Percentiles rank a stretch among this genome's conserved stretches.
Evolutionary conservation across 92 coral and sea anemone species (phyloP).

Genomic region (Pocillopora grandis): DNA sequence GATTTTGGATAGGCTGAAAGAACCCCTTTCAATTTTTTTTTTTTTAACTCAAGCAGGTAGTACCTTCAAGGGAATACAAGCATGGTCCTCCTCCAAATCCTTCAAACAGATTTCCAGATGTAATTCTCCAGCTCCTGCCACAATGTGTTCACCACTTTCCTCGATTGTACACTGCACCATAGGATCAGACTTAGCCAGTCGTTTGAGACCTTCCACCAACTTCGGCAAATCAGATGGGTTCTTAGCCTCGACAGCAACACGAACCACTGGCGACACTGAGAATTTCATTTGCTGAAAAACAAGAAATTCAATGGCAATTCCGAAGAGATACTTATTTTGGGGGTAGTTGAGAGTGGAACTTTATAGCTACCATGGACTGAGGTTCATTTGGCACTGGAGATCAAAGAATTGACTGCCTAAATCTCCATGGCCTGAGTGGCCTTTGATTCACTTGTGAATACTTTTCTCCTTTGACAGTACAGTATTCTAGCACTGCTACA

Average conservation of each 20-base stretch:
- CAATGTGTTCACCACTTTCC: slow-evolving; percentile 95
- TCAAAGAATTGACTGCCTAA: too few species aligned
- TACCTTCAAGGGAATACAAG: slow-evolving; percentile 87
- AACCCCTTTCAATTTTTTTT: too few species aligned
- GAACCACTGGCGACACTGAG: slow-evolving; percentile 98
- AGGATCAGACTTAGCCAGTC: slow-evolving; percentile 96
- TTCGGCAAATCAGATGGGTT: slow-evolving; percentile 93
- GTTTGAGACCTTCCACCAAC: slow-evolving; percentile 94
- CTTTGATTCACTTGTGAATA: too few species aligned
- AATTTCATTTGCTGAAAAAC: slow-evolving; percentile 88
- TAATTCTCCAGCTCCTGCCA: slow-evolving; percentile 98
- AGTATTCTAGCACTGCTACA: too few species aligned
- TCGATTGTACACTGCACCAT: slow-evolving; percentile 91
- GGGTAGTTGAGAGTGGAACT: too few species aligned
- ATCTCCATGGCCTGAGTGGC: too few species aligned
- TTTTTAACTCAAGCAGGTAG: background rate
- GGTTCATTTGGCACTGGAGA: too few species aligned
- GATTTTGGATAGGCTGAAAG: too few species aligned
- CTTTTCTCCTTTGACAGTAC: too few species aligned
- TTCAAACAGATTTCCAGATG: slow-evolving; percentile 97
- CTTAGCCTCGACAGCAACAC: slow-evolving; percentile 95
- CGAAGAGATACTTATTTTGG: too few species aligned
- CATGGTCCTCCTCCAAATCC: slow-evolving; percentile 98
- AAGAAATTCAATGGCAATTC: background rate
- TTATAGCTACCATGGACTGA: too few species aligned